Evolutionary conservation across 2,888 invertebrate species (phyloP).

Genomic region (Bedellia somnulentella): DNA sequence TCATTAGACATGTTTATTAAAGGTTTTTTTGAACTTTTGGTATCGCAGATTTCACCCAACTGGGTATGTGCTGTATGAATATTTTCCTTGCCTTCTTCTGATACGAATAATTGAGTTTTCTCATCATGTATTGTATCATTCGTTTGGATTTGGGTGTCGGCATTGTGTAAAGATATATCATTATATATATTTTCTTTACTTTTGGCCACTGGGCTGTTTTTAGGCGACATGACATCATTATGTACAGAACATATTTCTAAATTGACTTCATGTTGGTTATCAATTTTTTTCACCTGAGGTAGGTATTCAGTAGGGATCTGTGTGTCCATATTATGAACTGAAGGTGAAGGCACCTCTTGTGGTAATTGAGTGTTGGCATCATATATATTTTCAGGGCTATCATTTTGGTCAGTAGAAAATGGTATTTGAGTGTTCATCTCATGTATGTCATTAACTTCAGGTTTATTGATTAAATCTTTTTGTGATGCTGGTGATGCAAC

Average conservation of each 20-base stretch:
- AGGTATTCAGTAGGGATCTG: conserved; percentile 15
- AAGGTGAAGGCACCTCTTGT: neutral
- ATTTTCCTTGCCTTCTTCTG: no score
- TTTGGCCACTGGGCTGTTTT: no score
- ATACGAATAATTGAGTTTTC: conserved; percentile 18
- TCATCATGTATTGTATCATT: conserved; percentile 15
- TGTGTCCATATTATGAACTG: conserved; percentile 7
- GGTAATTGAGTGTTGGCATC: conserved; percentile 13
- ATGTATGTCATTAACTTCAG: conserved; percentile 12
- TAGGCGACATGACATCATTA: no score
- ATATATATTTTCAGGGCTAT: conserved; percentile 22
- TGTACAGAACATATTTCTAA: conserved; percentile 24
- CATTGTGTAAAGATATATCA: conserved; percentile 16
- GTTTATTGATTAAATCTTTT: neutral
- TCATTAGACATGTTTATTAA: neutral
- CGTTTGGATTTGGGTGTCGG: conserved; percentile 13
- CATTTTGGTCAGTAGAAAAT: conserved; percentile 11
- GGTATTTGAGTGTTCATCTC: conserved; percentile 31
- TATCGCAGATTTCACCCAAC: neutral
- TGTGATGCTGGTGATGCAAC: conserved; percentile 13
- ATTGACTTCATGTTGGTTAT: conserved; percentile 24
- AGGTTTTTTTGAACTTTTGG: no score
- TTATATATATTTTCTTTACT: conserved; percentile 25
- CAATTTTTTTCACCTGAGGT: conserved; percentile 24
- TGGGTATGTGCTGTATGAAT: conserved; percentile 1